Conservation (phyloP, 2,888 invertebrate species). For the Metopia argyrocephala region DNA sequence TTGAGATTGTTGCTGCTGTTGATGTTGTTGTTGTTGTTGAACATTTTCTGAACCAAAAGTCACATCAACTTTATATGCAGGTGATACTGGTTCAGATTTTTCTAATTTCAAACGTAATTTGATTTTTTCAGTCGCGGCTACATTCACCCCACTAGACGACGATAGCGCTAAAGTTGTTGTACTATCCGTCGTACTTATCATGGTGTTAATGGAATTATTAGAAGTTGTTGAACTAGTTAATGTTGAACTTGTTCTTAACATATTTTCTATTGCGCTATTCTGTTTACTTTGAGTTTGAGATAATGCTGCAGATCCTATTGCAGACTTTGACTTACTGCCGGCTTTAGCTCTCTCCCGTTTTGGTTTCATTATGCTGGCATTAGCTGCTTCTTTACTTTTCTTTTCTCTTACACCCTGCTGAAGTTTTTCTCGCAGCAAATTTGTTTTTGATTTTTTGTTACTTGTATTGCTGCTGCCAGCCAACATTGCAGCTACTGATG, state of each 20-base stretch:
- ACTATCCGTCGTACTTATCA: constrained; percentile 24
- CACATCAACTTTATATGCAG: constrained; percentile 90
- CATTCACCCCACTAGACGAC: constrained; percentile 35
- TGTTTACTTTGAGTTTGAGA: constrained; percentile 33
- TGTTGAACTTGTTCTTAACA: constrained; percentile 8
- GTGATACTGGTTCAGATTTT: constrained; percentile 88
- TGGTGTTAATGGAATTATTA: constrained; percentile 8
- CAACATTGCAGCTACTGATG: constrained; percentile 61
- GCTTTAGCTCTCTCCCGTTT: constrained; percentile 73
- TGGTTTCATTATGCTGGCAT: constrained; percentile 67
- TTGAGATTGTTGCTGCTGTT: constrained; percentile 60
- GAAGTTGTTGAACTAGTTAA: constrained; percentile 10
- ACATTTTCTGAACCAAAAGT: constrained; percentile 80
- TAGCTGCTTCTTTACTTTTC: constrained; percentile 65
- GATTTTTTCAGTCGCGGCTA: constrained; percentile 83
- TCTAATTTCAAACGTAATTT: constrained; percentile 90
- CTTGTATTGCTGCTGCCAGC: constrained; percentile 29
- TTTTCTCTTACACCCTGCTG: constrained; percentile 76
- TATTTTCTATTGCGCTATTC: constrained; percentile 40
- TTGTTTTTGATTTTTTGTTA: constrained; percentile 74
- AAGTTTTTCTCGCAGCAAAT: constrained; percentile 75
- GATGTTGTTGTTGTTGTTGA: constrained; percentile 28
- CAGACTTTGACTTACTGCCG: constrained; percentile 68
- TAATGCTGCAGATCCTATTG: constrained; percentile 24
- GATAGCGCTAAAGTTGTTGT: constrained; percentile 31